phyloP scores from a whole-genome alignment of 2,113 vertebrate genomes.

The Lonchura striata region DNA sequence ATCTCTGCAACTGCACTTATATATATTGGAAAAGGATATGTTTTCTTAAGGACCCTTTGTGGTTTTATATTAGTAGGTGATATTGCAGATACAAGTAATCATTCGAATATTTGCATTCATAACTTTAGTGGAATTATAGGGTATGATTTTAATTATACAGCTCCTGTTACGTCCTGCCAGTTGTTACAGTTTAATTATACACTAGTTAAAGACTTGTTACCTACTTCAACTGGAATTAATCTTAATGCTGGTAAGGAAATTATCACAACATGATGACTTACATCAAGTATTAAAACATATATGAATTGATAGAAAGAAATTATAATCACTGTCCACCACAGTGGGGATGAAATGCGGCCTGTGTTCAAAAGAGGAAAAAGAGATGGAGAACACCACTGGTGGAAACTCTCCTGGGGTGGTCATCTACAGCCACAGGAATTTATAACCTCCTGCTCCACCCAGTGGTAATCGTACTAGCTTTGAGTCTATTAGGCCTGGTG shows the following conservation, averaged over 20 bases:
- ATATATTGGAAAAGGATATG: background rate
- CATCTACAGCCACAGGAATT: background rate
- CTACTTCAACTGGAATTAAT: conserved; percentile 6
- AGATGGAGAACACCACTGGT: background rate
- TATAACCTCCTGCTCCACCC: conserved; percentile 5
- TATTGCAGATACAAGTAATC: background rate
- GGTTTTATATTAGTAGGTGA: background rate
- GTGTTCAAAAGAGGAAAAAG: background rate
- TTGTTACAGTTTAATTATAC: conserved; percentile 5
- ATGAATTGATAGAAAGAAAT: background rate
- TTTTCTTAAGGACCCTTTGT: background rate
- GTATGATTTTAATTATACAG: conserved; percentile 18
- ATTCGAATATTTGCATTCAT: background rate
- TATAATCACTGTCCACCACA: background rate
- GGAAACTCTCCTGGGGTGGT: background rate
- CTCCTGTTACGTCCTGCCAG: background rate
- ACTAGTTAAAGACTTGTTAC: background rate
- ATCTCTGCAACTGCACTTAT: background rate
- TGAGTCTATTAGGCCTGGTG: background rate
- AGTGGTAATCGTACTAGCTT: background rate
- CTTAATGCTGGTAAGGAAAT: background rate
- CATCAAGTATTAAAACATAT: background rate
- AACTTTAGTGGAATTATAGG: background rate
- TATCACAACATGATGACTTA: background rate
- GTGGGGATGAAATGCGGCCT: background rate